These are phyloP conservation scores for Embidobia sp. DNA, from an alignment of 2,888 invertebrate genomes.

Conservation along the genomic window DNA sequence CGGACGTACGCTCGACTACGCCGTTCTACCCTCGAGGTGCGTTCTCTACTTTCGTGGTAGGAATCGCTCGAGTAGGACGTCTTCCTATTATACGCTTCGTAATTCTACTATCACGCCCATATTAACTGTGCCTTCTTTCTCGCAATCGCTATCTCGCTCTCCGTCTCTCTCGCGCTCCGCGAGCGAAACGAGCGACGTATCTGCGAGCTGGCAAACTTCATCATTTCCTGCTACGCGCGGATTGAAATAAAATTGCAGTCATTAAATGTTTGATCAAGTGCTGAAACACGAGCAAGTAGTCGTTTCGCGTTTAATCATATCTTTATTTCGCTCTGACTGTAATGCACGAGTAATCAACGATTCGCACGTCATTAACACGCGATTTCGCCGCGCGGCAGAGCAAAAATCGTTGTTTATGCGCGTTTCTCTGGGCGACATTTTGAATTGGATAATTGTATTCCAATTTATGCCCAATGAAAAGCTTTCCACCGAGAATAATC, in stretches of 20 bases:
- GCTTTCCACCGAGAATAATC: not conserved
- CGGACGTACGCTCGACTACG: constrained; percentile 48
- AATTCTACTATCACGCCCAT: constrained; percentile 70
- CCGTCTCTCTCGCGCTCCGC: not conserved
- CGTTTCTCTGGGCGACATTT: constrained; percentile 38
- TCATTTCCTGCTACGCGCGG: constrained; percentile 59
- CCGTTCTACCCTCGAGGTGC: constrained; percentile 67
- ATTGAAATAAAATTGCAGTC: constrained; percentile 65
- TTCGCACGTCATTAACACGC: constrained; percentile 62
- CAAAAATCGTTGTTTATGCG: constrained; percentile 40
- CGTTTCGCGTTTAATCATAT: constrained; percentile 63
- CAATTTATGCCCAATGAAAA: constrained; percentile 27
- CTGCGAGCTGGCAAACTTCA: constrained; percentile 47
- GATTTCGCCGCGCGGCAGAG: constrained; percentile 17
- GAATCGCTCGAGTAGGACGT: constrained; percentile 71
- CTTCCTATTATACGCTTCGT: constrained; percentile 70
- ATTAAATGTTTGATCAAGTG: constrained; percentile 63
- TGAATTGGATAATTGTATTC: constrained; percentile 45
- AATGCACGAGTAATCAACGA: constrained; percentile 56
- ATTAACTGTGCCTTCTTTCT: constrained; percentile 66
- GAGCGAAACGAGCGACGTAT: too few relatives aligned
- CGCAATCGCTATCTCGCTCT: constrained; percentile 16
- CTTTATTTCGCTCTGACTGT: constrained; percentile 59
- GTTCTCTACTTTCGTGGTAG: constrained; percentile 68
- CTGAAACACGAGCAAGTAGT: constrained; percentile 61